phyloP scores from a whole-genome alignment of 2,888 invertebrate genomes.

The Diloba caeruleocephala region DNA sequence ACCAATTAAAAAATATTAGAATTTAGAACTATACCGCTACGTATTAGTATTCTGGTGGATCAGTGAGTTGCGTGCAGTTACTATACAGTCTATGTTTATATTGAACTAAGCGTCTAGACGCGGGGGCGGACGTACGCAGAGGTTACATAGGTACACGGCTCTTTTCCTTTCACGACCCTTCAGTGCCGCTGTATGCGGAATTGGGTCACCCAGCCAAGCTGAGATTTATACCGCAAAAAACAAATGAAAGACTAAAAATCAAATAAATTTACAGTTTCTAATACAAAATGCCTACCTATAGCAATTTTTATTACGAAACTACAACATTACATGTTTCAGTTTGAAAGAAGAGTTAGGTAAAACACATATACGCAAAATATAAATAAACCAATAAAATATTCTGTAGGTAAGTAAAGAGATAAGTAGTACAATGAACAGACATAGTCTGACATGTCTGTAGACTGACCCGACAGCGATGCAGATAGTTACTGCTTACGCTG shows the following conservation, averaged over 20 bases:
- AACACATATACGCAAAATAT: not conserved
- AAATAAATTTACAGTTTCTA: too few species aligned
- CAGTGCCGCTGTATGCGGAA: constrained; percentile 54
- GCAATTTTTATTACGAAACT: too few species aligned
- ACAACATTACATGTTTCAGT: too few species aligned
- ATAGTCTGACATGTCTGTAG: constrained; percentile 23
- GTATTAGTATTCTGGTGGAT: constrained; percentile 36
- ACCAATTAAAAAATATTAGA: too few species aligned
- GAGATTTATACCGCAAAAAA: constrained; percentile 30
- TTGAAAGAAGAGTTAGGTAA: too few species aligned
- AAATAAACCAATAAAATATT: constrained; percentile 21
- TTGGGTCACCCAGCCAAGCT: constrained; percentile 59
- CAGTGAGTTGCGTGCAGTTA: constrained; percentile 53
- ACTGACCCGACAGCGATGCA: constrained; percentile 38
- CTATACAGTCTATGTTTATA: constrained; percentile 51
- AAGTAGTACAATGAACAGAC: constrained; percentile 47
- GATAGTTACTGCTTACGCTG: constrained; percentile 51
- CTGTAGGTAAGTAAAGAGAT: constrained; percentile 25
- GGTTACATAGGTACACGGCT: constrained; percentile 59
- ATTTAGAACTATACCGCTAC: constrained; percentile 15
- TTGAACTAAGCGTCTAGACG: constrained; percentile 73
- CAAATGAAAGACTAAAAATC: constrained; percentile 7
- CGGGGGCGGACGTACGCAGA: constrained; percentile 73
- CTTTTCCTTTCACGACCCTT: constrained; percentile 62
- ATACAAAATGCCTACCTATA: too few species aligned